phyloP scores from a whole-genome alignment of 1,140 invertebrate species.

The Drosophila nigrodunni region DNA sequence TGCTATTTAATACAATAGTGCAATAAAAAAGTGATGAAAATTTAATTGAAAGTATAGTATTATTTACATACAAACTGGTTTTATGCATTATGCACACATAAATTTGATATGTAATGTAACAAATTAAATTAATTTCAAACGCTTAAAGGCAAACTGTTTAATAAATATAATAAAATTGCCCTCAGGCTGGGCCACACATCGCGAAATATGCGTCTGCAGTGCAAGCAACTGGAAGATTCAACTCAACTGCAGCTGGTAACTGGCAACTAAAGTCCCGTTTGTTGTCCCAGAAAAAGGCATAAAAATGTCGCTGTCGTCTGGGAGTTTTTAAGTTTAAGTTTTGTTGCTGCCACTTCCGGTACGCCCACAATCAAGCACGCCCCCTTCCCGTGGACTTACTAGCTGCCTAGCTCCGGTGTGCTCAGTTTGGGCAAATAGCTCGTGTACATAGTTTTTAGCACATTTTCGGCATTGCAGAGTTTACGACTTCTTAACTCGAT shows the following conservation, averaged over 20 bases:
- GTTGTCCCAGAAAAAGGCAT: conserved; percentile 43
- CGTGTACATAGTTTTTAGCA: conserved; percentile 69
- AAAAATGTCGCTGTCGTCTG: conserved; percentile 59
- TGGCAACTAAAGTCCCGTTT: conserved; percentile 4
- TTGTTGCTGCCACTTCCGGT: conserved; percentile 37
- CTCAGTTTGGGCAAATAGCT: conserved; percentile 8
- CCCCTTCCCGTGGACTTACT: background rate
- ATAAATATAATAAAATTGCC: conserved; percentile 28
- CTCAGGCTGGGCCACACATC: background rate
- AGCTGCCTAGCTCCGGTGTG: conserved; percentile 9
- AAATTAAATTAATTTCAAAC: background rate
- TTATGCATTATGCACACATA: background rate
- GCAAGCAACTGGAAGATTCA: conserved; percentile 60
- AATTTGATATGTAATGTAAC: background rate
- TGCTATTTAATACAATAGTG: background rate
- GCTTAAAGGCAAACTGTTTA: background rate
- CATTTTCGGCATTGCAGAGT: conserved; percentile 73
- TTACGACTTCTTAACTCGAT: conserved; percentile 77
- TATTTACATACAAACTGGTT: background rate
- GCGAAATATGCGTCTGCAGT: conserved; percentile 55
- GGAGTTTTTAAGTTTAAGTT: conserved; percentile 65
- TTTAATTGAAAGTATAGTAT: background rate
- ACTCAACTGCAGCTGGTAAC: conserved; percentile 25
- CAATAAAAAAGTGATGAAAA: background rate
- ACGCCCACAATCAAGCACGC: conserved; percentile 3